phyloP scores from a whole-genome alignment of 2,797 vertebrate genomes.

The Philypnodon macrostomus region DNA sequence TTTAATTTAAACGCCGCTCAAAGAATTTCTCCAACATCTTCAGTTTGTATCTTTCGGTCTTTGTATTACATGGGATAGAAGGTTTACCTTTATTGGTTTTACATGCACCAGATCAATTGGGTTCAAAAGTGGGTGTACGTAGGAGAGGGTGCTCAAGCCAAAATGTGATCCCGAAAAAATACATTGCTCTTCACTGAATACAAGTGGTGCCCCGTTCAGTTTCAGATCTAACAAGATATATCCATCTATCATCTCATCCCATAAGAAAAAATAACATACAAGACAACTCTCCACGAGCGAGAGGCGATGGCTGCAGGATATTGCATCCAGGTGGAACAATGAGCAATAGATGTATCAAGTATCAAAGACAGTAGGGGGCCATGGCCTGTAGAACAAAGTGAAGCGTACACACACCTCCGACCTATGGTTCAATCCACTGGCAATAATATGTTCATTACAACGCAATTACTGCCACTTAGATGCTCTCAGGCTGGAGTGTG shows the following conservation, averaged over 20 bases:
- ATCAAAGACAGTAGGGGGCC: slow-evolving; percentile 57
- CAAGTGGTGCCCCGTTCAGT: slow-evolving; percentile 34
- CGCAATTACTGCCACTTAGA: slow-evolving; percentile 77
- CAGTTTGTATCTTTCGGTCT: not conserved
- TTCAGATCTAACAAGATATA: slow-evolving; percentile 46
- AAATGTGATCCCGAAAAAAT: slow-evolving; percentile 48
- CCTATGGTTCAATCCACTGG: slow-evolving; percentile 63
- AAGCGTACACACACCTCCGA: slow-evolving; percentile 46
- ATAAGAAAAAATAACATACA: slow-evolving; percentile 24
- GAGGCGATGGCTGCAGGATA: slow-evolving; percentile 39
- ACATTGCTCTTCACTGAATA: slow-evolving; percentile 51
- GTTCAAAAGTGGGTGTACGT: slow-evolving; percentile 22
- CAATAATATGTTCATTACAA: slow-evolving; percentile 80
- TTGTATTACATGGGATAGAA: not conserved
- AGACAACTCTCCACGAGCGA: slow-evolving; percentile 38
- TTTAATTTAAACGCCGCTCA: slow-evolving; percentile 2
- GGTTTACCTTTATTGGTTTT: slow-evolving; percentile 1
- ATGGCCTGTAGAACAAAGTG: slow-evolving; percentile 64
- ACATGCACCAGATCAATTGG: slow-evolving; percentile 5
- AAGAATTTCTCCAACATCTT: not conserved
- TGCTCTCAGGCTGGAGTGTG: slow-evolving; percentile 56
- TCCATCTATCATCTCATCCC: slow-evolving; percentile 39
- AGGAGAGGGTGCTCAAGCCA: slow-evolving; percentile 26
- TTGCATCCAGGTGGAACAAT: slow-evolving; percentile 67
- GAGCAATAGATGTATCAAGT: slow-evolving; percentile 68